A percentile compares a stretch with the other conserved stretches of the same genome.
These are phyloP conservation scores for Chrosomus eos DNA, from an alignment of 2,797 vertebrate genomes.

Conservation along the genomic window DNA sequence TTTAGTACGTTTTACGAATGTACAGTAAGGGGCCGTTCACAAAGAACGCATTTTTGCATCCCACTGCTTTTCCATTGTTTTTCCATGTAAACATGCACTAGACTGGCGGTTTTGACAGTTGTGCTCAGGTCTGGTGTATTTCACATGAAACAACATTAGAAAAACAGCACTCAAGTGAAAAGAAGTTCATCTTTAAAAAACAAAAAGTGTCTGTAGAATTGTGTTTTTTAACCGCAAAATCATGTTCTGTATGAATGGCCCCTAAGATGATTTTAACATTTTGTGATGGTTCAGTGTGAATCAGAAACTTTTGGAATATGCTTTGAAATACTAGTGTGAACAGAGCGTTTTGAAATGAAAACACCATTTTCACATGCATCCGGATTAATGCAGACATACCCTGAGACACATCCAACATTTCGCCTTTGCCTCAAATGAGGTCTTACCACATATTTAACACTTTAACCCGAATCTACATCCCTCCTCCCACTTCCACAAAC, in stretches of 20 bases:
- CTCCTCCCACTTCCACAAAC: constrained; percentile 31
- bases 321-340: neutral
- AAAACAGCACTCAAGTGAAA: neutral
- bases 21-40: neutral
- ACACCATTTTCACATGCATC: neutral
- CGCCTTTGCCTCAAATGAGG: constrained; percentile 19
- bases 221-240: neutral
- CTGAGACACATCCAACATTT: neutral
- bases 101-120: neutral
- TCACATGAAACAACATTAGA: neutral
- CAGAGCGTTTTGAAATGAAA: neutral
- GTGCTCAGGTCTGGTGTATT: neutral
- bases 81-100: neutral
- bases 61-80: neutral
- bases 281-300: neutral
- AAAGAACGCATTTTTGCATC: neutral
- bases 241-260: neutral
- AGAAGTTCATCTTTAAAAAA: neutral
- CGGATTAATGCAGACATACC: neutral
- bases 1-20: neutral
- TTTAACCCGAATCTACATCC: constrained; percentile 37
- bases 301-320: neutral
- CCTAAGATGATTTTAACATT: neutral
- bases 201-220: neutral
- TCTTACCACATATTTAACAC: constrained; percentile 44